A percentile compares a stretch with the other conserved stretches of the same genome.
phyloP scores from a whole-genome alignment of 2,113 vertebrate genomes.

The Pycnonotus jocosus region DNA sequence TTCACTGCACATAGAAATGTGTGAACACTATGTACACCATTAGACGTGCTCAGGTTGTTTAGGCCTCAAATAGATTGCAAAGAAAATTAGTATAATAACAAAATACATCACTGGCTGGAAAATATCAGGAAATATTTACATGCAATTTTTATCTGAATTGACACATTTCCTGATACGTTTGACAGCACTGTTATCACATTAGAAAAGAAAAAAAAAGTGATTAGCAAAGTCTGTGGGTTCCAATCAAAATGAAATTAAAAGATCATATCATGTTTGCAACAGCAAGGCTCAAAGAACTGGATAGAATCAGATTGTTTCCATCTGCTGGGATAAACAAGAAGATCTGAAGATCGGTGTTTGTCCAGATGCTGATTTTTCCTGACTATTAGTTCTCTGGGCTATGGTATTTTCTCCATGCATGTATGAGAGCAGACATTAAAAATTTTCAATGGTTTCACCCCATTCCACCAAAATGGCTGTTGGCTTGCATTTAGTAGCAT shows the following conservation, averaged over 20 bases:
- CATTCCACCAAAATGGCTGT: not conserved
- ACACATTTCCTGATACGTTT: not conserved
- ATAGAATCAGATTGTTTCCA: not conserved
- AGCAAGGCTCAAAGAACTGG: not conserved
- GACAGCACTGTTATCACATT: not conserved
- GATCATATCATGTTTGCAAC: not conserved
- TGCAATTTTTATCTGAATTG: not conserved
- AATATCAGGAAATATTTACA: not conserved
- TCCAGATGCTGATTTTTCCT: not conserved
- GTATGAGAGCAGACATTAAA: not conserved
- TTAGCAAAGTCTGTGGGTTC: not conserved
- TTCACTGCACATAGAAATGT: not conserved
- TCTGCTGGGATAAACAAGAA: not conserved
- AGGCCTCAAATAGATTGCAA: not conserved
- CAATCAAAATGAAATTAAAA: not conserved
- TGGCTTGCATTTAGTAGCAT: not conserved
- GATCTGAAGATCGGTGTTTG: not conserved
- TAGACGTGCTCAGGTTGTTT: not conserved
- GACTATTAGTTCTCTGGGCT: not conserved
- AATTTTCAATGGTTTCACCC: not conserved
- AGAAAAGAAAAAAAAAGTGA: not conserved
- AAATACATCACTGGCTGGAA: not conserved
- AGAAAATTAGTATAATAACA: not conserved
- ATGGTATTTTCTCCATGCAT: not conserved
- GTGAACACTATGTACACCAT: not conserved